Evolutionary conservation across 1,140 invertebrate genomes (phyloP).

Genomic region (Arion vulgaris): DNA sequence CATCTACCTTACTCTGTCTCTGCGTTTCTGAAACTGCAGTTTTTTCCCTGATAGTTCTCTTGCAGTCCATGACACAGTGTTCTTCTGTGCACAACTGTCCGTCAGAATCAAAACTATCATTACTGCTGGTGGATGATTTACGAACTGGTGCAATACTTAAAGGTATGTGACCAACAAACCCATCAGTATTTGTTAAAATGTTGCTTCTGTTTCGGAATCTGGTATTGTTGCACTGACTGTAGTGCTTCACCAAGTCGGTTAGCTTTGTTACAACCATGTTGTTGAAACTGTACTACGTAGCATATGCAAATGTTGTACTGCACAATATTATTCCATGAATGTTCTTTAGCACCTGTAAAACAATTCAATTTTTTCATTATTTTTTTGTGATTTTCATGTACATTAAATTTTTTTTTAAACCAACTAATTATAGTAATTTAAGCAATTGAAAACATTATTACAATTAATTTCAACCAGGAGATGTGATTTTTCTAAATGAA

Average conservation of each 20-base stretch:
- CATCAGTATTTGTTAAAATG: background rate
- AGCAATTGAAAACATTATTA: too few species aligned
- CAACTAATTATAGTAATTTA: too few species aligned
- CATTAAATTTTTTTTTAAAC: too few species aligned
- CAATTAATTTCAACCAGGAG: too few species aligned
- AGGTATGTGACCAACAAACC: background rate
- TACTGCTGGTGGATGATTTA: background rate
- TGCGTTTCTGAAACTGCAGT: background rate
- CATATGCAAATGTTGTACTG: too few species aligned
- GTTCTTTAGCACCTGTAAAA: too few species aligned
- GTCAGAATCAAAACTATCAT: background rate
- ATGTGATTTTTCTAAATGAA: too few species aligned
- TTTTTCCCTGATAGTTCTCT: background rate
- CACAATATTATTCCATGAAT: too few species aligned
- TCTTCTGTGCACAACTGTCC: conserved; percentile 4
- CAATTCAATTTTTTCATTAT: too few species aligned
- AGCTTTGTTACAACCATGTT: background rate
- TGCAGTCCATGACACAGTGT: background rate
- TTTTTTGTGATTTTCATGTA: too few species aligned
- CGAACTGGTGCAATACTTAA: conserved; percentile 3
- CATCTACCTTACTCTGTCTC: background rate
- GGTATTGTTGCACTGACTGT: background rate
- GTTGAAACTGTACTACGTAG: background rate
- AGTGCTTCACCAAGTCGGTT: background rate
- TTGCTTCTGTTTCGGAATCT: background rate